Conservation (phyloP, 2,888 invertebrate genomes). For the Hesperia comma region DNA sequence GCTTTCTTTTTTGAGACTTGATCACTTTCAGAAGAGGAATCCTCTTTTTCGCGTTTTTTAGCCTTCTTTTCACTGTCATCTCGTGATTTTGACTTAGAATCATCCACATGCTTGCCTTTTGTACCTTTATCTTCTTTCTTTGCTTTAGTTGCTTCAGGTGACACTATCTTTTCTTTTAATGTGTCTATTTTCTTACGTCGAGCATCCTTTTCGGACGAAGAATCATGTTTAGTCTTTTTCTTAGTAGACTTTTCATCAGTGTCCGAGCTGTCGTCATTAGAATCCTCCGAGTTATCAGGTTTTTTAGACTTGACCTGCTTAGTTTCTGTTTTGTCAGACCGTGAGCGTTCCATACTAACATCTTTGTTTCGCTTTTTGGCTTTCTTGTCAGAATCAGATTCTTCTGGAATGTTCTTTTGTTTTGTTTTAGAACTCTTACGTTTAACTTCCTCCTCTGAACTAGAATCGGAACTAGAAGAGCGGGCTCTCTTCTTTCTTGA, state of each 20-base stretch:
- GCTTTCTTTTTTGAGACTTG: slow-evolving; percentile 80
- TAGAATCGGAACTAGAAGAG: slow-evolving; percentile 79
- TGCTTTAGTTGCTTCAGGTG: slow-evolving; percentile 68
- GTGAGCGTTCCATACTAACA: slow-evolving; percentile 63
- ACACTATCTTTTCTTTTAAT: slow-evolving; percentile 67
- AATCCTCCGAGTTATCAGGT: slow-evolving; percentile 71
- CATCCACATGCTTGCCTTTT: slow-evolving; percentile 81
- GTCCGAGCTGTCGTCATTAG: slow-evolving; percentile 73
- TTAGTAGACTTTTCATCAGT: slow-evolving; percentile 82
- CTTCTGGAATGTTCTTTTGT: slow-evolving; percentile 78
- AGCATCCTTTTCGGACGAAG: slow-evolving; percentile 73
- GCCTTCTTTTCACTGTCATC: slow-evolving; percentile 85
- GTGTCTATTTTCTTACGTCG: slow-evolving; percentile 72
- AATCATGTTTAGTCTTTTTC: slow-evolving; percentile 76
- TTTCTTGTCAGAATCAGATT: slow-evolving; percentile 75
- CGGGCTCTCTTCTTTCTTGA: slow-evolving; percentile 75
- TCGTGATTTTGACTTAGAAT: slow-evolving; percentile 80
- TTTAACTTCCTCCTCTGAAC: slow-evolving; percentile 80
- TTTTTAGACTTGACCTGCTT: slow-evolving; percentile 71
- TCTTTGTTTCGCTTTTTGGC: slow-evolving; percentile 73
- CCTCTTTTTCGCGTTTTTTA: slow-evolving; percentile 85
- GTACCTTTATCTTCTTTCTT: slow-evolving; percentile 72
- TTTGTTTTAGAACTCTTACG: slow-evolving; percentile 75
- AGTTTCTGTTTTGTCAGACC: slow-evolving; percentile 65
- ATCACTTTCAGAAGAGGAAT: slow-evolving; percentile 81